Evolutionary conservation across 2,888 invertebrate species (phyloP).

Genomic region (Lycia hirtaria): DNA sequence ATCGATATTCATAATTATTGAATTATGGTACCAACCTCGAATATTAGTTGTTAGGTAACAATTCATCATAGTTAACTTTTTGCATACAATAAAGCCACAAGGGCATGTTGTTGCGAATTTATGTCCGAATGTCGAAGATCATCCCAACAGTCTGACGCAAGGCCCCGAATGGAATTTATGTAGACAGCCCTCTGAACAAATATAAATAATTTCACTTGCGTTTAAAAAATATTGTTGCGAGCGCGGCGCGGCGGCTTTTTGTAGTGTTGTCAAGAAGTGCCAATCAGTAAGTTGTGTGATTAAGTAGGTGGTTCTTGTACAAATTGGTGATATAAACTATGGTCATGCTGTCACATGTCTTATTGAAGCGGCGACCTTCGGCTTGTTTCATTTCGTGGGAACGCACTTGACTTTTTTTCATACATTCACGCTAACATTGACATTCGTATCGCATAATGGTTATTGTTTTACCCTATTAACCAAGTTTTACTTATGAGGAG

Average conservation of each 20-base stretch:
- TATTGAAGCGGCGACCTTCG: slow-evolving; percentile 61
- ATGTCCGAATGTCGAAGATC: slow-evolving; percentile 45
- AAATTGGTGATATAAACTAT: slow-evolving; percentile 60
- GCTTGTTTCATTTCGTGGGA: slow-evolving; percentile 60
- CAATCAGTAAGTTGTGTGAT: slow-evolving; percentile 67
- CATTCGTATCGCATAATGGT: slow-evolving; percentile 51
- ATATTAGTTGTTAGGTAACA: slow-evolving; percentile 17
- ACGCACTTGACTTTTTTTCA: slow-evolving; percentile 62
- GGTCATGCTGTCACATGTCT: slow-evolving; percentile 51
- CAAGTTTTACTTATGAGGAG: slow-evolving; percentile 48
- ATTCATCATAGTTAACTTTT: slow-evolving; percentile 10
- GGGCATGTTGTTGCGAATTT: slow-evolving; percentile 40
- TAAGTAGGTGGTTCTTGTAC: slow-evolving; percentile 60
- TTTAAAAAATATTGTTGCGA: slow-evolving; percentile 33
- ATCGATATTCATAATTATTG: slow-evolving; percentile 1
- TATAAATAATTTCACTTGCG: slow-evolving; percentile 58
- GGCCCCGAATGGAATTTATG: slow-evolving; percentile 51
- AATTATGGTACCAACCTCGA: background rate
- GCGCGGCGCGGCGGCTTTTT: slow-evolving; percentile 50
- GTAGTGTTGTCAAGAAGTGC: slow-evolving; percentile 56
- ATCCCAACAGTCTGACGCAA: slow-evolving; percentile 50
- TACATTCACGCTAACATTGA: slow-evolving; percentile 54
- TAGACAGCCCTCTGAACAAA: slow-evolving; percentile 34
- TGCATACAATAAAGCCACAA: slow-evolving; percentile 12
- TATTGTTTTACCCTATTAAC: slow-evolving; percentile 52